These are phyloP conservation scores for Tapirus indicus DNA, from an alignment of 2,797 vertebrate species.

Conservation along the genomic window DNA sequence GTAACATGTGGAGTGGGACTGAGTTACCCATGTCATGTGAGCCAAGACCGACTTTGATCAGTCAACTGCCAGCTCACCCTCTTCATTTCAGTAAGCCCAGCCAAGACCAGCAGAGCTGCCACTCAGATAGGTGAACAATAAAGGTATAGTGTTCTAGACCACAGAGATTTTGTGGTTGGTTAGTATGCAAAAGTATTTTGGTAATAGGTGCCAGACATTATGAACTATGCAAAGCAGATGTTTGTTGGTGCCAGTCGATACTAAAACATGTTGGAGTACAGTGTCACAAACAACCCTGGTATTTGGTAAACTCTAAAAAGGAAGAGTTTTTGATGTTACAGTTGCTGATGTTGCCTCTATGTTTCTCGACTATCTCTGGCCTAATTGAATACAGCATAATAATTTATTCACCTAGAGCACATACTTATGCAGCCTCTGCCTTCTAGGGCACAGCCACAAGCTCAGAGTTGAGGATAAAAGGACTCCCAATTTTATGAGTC, in stretches of 20 bases:
- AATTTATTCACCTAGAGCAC: not conserved
- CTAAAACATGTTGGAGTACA: not conserved
- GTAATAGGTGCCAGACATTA: not conserved
- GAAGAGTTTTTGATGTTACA: not conserved
- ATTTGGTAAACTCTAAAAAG: not conserved
- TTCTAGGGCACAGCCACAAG: not conserved
- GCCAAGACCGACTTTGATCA: not conserved
- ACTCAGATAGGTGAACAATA: not conserved
- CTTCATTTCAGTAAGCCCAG: not conserved
- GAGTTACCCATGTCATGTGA: too few relatives aligned
- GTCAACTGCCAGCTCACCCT: not conserved
- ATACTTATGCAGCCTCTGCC: not conserved
- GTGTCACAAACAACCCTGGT: not conserved
- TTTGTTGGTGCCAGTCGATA: not conserved
- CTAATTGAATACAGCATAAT: not conserved
- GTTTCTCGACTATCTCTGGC: not conserved
- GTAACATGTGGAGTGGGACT: rapidly evolving
- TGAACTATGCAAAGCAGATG: not conserved
- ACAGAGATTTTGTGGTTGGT: not conserved
- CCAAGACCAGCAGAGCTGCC: not conserved
- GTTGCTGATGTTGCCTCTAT: not conserved
- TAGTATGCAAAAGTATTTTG: not conserved
- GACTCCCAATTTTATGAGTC: not conserved
- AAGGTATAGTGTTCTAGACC: not conserved
- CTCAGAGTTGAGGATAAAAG: conserved; percentile 15